A percentile compares a stretch with the other conserved stretches of the same genome.
Conservation (phyloP, 2,888 invertebrate genomes). For the Antitype chi region DNA sequence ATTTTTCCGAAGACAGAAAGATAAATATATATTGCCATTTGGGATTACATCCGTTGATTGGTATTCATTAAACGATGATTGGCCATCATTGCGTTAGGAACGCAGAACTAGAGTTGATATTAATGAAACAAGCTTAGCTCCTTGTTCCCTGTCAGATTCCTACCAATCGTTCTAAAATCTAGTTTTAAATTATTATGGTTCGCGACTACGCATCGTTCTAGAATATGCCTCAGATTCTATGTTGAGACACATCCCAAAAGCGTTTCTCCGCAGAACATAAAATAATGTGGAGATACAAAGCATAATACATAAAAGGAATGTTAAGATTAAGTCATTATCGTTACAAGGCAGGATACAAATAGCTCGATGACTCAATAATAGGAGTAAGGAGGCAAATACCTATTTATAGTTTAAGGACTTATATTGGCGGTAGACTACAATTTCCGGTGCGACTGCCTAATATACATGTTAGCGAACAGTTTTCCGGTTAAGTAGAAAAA, state of each 20-base stretch:
- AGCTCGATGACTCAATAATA: constrained; percentile 31
- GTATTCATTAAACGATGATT: constrained; percentile 29
- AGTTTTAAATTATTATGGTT: constrained; percentile 4
- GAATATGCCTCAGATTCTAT: not conserved
- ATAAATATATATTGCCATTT: not conserved
- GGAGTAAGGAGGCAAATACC: constrained; percentile 28
- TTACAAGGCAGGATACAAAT: constrained; percentile 19
- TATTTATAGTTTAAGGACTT: constrained; percentile 11
- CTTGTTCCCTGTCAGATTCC: not conserved
- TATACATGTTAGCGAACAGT: constrained; percentile 1
- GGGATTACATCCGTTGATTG: constrained; percentile 24
- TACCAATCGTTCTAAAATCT: constrained; percentile 22
- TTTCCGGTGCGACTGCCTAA: constrained; percentile 18
- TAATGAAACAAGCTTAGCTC: constrained; percentile 8
- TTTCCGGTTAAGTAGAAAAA: constrained; percentile 2
- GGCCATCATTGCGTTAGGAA: constrained; percentile 23
- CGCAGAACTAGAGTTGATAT: constrained; percentile 14
- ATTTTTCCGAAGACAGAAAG: constrained; percentile 1
- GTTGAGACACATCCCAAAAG: not conserved
- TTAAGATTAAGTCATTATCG: constrained; percentile 23
- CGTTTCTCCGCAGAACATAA: not conserved
- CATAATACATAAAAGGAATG: not conserved
- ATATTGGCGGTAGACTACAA: constrained; percentile 19
- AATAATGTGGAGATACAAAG: not conserved
- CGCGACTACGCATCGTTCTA: constrained; percentile 1